Base-by-base conservation (phyloP, 2,113 vertebrate species). In the Xiphophorus couchianus region DNA sequence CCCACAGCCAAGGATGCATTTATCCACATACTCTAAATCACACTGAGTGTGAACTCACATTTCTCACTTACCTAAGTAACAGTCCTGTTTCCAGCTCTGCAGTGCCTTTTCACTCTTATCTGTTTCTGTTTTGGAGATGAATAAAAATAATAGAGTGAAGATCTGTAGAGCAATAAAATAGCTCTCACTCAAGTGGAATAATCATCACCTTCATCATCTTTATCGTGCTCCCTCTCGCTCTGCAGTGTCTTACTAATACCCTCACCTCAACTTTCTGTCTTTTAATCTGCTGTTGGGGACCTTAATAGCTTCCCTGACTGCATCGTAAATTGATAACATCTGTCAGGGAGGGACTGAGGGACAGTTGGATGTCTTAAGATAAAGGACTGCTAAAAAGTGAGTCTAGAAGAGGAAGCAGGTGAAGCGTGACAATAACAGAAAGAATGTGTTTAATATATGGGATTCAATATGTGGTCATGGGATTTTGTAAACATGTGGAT, bases 251-350 rank as follows among this genome's bases (percentile, higher is more conserved):
- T 69, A 25, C 60, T 84, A 85, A 84, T 84, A 83, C 77, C 71
- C 58, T 77, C 76, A 81, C 68, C 69, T 80, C 74, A 68, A 61
- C 65, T 61, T 71, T 58, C 64, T 63, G 15, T 17, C 33, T 70
- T 69, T 83, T 78, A 61, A 81, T 74, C 75, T 44, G 69, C 78
- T 80, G 48, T 76, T 73, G 67, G 80, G 71, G 78, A 78, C 82
- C 61, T 83, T 86, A 84, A 84, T 85, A 85, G 86, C 72, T 76
- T 77, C 70, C 73, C 62, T 84, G 62, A 80, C 76, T 58, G 1
- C 14, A 0, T 74, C 60, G 64, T 83, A 35, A 87, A 87, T 86
- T 81, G 86, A 89, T 88, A 90, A 87, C 90, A 90, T 92, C 90
- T 91, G 82, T 88, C 85, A 84, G 73, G 31, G 63, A 31, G 33